A percentile compares a stretch with the other conserved stretches of the same genome.
Conservation (phyloP, 2,888 invertebrate species). For the Nineta flava region DNA sequence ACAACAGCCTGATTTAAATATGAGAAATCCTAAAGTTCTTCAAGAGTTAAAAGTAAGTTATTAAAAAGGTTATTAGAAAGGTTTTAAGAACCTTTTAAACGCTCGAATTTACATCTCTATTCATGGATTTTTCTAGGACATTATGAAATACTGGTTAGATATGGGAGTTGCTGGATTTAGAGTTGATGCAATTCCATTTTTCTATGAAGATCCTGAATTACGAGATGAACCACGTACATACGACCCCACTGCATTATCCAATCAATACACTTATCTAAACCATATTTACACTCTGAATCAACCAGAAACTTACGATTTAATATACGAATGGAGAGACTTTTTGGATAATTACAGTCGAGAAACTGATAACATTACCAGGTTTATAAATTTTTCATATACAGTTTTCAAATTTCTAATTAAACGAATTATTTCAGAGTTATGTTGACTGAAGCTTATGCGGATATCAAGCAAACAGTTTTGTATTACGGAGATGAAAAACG, state of each 20-base stretch:
- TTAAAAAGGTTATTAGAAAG: too few relatives aligned
- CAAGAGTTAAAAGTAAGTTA: constrained; percentile 33
- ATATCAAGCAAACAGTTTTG: constrained; percentile 37
- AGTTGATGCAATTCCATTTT: constrained; percentile 52
- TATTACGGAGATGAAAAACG: constrained; percentile 45
- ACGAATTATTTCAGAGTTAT: constrained; percentile 32
- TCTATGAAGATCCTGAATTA: constrained; percentile 27
- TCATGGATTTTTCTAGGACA: constrained; percentile 19
- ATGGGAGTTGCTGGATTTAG: constrained; percentile 78
- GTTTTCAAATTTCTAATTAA: too few relatives aligned
- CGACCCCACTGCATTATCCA: constrained; percentile 12
- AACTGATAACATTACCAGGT: constrained; percentile 23
- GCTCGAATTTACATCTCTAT: too few relatives aligned
- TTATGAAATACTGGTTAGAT: constrained; percentile 64
- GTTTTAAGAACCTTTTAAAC: too few relatives aligned
- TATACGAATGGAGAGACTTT: constrained; percentile 46
- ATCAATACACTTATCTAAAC: constrained; percentile 20
- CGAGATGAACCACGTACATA: constrained; percentile 26
- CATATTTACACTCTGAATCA: constrained; percentile 38
- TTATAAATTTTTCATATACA: too few relatives aligned
- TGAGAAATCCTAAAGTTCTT: constrained; percentile 48
- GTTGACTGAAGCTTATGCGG: constrained; percentile 62
- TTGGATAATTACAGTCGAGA: constrained; percentile 36
- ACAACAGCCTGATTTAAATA: constrained; percentile 72
- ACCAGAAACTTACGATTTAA: constrained; percentile 43